A percentile compares a stretch with the other conserved stretches of the same genome.
Evolutionary conservation across 1,140 invertebrate genomes (phyloP).

Genomic region (Drosophila obscura): DNA sequence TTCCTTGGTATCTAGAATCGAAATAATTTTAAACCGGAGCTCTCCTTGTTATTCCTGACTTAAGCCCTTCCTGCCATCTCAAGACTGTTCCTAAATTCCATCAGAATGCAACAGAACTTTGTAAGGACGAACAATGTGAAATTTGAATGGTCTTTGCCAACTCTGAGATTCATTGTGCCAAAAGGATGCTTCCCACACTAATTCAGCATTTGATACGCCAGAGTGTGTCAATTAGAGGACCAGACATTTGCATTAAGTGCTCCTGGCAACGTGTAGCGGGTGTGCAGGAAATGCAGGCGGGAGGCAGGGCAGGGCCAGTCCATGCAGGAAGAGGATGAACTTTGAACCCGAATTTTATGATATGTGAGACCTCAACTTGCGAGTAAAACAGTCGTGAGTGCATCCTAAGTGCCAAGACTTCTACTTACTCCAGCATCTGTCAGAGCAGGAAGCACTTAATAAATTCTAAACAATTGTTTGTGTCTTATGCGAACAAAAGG

Average conservation of each 20-base stretch:
- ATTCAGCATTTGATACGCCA: conserved; percentile 10
- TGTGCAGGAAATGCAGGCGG: too few species aligned
- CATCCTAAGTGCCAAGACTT: conserved; percentile 51
- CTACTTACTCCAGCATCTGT: conserved; percentile 43
- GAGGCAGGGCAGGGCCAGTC: conserved; percentile 2
- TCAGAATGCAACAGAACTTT: too few species aligned
- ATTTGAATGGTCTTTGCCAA: not conserved
- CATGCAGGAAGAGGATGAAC: conserved; percentile 41
- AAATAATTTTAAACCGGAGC: too few species aligned
- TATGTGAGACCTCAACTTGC: conserved; percentile 24
- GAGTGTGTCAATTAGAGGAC: conserved; percentile 51
- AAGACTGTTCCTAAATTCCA: too few species aligned
- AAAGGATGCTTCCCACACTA: conserved; percentile 11
- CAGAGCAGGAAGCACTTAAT: conserved; percentile 74
- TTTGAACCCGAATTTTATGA: conserved; percentile 46
- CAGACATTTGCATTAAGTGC: conserved; percentile 60
- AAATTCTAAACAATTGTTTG: conserved; percentile 72
- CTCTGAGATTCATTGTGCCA: not conserved
- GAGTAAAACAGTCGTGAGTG: conserved; percentile 46
- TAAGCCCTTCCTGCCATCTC: too few species aligned
- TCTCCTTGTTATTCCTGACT: too few species aligned
- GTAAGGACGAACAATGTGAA: too few species aligned
- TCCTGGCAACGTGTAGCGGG: conserved; percentile 15
- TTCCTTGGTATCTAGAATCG: too few species aligned
- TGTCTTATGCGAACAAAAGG: conserved; percentile 64